Percentiles rank a stretch among this genome's conserved stretches.
Conservation (phyloP, 2,113 vertebrate genomes). For the Centropristis striata region DNA sequence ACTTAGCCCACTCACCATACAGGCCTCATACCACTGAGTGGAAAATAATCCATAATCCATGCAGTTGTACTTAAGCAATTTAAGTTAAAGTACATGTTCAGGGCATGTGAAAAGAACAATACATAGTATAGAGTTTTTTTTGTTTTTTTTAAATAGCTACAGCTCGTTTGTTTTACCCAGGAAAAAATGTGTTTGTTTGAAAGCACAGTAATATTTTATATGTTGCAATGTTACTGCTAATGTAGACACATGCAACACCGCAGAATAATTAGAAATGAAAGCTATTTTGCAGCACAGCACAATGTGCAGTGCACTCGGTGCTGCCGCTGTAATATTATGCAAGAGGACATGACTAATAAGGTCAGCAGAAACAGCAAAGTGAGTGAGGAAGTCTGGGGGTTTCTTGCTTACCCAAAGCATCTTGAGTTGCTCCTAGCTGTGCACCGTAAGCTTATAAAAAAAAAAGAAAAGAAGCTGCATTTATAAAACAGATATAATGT, state of each 20-base stretch:
- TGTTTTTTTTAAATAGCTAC: background rate
- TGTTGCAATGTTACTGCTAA: too few species aligned
- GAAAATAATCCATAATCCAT: conserved; percentile 50
- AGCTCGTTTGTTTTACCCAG: background rate
- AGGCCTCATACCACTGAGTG: background rate
- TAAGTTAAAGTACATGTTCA: conserved; percentile 12
- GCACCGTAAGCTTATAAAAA: conserved; percentile 66
- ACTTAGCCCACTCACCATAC: background rate
- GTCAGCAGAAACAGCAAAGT: background rate
- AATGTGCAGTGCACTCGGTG: background rate
- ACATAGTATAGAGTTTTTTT: background rate
- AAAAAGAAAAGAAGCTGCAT: conserved; percentile 6
- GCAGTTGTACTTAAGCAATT: conserved; percentile 5
- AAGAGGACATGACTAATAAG: background rate
- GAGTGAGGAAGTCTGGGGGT: background rate
- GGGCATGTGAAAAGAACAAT: background rate
- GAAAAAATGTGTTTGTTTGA: background rate
- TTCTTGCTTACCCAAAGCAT: conserved; percentile 65
- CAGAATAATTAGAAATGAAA: background rate
- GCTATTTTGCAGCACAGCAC: background rate
- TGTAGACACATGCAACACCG: background rate
- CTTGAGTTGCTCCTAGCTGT: conserved; percentile 66
- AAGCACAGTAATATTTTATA: background rate
- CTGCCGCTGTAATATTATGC: background rate
- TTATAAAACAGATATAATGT: conserved; percentile 2